A percentile compares a stretch with the other conserved stretches of the same genome.
Conservation (phyloP, 2,797 vertebrate species). For the Chaetophractus vellerosus region DNA sequence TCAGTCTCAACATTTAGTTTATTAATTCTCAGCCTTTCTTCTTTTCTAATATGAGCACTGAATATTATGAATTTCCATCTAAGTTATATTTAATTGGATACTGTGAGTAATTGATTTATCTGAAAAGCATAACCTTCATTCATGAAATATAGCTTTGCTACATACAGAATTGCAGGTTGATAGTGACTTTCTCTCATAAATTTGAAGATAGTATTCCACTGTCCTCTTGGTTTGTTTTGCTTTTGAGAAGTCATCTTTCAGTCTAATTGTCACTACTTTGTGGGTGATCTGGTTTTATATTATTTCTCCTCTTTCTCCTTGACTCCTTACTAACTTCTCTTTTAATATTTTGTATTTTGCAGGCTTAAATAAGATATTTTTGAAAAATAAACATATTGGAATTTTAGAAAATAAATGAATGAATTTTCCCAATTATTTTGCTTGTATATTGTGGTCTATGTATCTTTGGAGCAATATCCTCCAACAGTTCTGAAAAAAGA, state of each 20-base stretch:
- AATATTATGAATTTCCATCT: background rate
- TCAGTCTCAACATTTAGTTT: background rate
- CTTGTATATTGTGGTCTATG: background rate
- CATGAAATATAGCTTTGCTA: background rate
- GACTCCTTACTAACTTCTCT: background rate
- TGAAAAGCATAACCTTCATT: slow-evolving; percentile 1
- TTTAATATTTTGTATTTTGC: background rate
- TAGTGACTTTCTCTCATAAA: background rate
- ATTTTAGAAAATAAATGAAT: background rate
- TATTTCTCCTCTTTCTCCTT: background rate
- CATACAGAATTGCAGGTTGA: background rate
- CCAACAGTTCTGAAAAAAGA: background rate
- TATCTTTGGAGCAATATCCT: background rate
- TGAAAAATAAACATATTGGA: background rate
- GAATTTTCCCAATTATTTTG: background rate
- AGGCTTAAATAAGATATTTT: background rate
- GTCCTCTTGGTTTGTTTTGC: background rate
- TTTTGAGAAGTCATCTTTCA: background rate
- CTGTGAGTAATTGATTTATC: background rate
- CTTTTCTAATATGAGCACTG: background rate
- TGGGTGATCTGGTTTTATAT: background rate
- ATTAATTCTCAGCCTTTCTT: background rate
- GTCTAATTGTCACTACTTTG: background rate
- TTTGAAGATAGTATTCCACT: background rate
- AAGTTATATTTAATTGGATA: background rate